phyloP scores from a whole-genome alignment of 2,797 vertebrate genomes.

The Squalus acanthias region DNA sequence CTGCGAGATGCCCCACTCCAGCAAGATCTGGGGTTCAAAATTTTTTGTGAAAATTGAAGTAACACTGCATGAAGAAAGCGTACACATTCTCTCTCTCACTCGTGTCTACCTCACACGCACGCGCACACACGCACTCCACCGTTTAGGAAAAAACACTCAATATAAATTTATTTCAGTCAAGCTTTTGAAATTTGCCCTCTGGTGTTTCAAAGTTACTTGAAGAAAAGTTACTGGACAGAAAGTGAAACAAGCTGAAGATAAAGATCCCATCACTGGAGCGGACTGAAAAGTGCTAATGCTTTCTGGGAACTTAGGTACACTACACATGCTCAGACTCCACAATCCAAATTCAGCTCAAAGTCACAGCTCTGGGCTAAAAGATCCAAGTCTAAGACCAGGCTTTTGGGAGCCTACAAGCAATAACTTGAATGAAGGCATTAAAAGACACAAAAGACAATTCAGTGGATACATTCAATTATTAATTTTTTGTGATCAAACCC shows the following conservation, averaged over 20 bases:
- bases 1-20: no score
- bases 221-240: neutral
- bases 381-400: neutral
- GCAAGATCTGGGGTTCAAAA: no score
- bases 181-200: neutral
- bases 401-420: neutral
- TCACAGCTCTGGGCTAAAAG: neutral
- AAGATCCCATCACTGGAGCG: neutral
- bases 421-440: neutral
- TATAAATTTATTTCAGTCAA: neutral
- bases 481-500: neutral
- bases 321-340: neutral
- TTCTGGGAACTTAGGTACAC: neutral
- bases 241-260: neutral
- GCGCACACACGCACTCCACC: neutral
- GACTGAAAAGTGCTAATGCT: neutral
- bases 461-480: neutral
- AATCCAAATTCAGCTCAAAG: neutral
- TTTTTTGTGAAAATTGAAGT: no score
- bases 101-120: no score
- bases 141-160: neutral
- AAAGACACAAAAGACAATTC: neutral
- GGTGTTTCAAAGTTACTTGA: neutral
- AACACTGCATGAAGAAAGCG: neutral
- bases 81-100: neutral